A percentile compares a stretch with the other conserved stretches of the same genome.
Conservation (phyloP, 1,140 invertebrate species). For the Mesaphorura yosii region DNA sequence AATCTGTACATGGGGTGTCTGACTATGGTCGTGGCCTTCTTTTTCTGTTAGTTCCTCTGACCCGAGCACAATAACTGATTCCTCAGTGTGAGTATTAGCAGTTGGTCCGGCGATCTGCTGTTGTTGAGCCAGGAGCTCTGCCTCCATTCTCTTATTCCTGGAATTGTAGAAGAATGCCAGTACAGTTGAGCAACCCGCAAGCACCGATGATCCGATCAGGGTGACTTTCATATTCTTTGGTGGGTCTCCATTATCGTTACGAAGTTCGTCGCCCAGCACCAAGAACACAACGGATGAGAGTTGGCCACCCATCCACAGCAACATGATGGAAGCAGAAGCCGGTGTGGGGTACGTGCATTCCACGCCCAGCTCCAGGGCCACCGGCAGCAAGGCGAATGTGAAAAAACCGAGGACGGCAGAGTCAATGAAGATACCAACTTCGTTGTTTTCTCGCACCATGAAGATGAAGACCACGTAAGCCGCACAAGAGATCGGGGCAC, state of each 20-base stretch:
- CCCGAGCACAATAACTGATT: no score
- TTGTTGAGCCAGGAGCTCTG: slow-evolving; percentile 4
- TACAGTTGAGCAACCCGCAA: background rate
- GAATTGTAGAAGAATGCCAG: slow-evolving; percentile 11
- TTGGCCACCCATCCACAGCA: slow-evolving; percentile 24
- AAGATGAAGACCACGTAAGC: slow-evolving; percentile 17
- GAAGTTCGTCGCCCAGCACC: slow-evolving; percentile 6
- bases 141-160: slow-evolving; percentile 15
- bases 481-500: slow-evolving; percentile 6
- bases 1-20: no score
- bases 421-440: slow-evolving; percentile 3
- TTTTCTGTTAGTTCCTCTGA: no score
- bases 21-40: no score
- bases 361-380: slow-evolving; percentile 19
- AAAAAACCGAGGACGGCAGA: slow-evolving; percentile 9
- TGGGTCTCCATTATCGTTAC: slow-evolving; percentile 13
- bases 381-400: slow-evolving; percentile 18
- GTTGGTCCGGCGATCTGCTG: no score
- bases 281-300: slow-evolving; percentile 16
- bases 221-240: slow-evolving; percentile 9
- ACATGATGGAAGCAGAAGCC: slow-evolving; percentile 5
- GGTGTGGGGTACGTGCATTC: slow-evolving; percentile 20
- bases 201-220: slow-evolving; percentile 7
- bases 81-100: no score
- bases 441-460: slow-evolving; percentile 10